Conservation (phyloP, 1,140 invertebrate genomes). For the Diabrotica undecimpunctata region DNA sequence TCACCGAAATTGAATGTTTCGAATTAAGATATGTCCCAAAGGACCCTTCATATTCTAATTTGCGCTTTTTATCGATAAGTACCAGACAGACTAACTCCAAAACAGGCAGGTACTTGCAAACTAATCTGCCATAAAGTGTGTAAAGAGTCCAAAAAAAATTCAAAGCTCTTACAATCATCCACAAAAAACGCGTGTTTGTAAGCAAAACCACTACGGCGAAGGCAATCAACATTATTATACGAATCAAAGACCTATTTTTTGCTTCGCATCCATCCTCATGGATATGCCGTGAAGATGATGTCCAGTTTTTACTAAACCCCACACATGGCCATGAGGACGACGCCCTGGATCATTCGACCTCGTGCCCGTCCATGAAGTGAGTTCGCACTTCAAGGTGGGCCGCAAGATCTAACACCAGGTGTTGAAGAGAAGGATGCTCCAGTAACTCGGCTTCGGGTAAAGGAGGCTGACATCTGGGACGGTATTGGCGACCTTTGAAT, state of each 20-base stretch:
- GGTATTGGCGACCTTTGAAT: slow-evolving; percentile 75
- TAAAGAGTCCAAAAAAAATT: slow-evolving; percentile 30
- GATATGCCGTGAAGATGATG: slow-evolving; percentile 27
- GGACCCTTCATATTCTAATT: slow-evolving; percentile 36
- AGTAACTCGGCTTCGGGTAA: slow-evolving; percentile 86
- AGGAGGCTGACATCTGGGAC: slow-evolving; percentile 79
- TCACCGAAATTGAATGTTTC: slow-evolving; percentile 5
- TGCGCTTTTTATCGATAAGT: slow-evolving; percentile 35
- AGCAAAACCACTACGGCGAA: slow-evolving; percentile 28
- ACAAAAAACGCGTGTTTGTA: slow-evolving; percentile 26
- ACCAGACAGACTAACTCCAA: slow-evolving; percentile 28
- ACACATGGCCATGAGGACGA: slow-evolving; percentile 42
- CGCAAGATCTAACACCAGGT: slow-evolving; percentile 79
- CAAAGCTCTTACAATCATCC: slow-evolving; percentile 24
- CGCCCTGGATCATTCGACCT: slow-evolving; percentile 66
- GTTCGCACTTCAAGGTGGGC: slow-evolving; percentile 74
- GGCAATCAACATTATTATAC: slow-evolving; percentile 21
- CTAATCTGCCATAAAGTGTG: slow-evolving; percentile 13
- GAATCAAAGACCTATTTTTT: slow-evolving; percentile 18
- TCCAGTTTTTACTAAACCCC: slow-evolving; percentile 32
- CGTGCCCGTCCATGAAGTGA: slow-evolving; percentile 68
- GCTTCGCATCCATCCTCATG: slow-evolving; percentile 38
- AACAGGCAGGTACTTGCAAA: slow-evolving; percentile 7
- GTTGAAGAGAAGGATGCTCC: slow-evolving; percentile 77
- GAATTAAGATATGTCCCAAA: slow-evolving; percentile 7